Evolutionary conservation across 2,888 invertebrate genomes (phyloP).

Genomic region (Hoplodrina blanda): DNA sequence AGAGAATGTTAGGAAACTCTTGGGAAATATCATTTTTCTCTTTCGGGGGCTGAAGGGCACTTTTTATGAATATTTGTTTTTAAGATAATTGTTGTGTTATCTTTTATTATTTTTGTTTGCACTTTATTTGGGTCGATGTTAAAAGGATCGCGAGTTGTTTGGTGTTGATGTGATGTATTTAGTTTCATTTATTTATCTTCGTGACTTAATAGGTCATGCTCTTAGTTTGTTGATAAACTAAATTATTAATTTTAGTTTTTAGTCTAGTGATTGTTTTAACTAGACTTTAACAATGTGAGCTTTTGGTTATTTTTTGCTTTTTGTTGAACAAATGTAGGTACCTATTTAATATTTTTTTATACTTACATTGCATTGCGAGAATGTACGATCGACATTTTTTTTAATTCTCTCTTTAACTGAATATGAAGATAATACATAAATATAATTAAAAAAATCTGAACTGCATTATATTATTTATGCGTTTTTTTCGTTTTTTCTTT

Average conservation of each 20-base stretch:
- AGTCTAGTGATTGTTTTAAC: slow-evolving; percentile 8
- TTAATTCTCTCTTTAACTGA: too few relatives aligned
- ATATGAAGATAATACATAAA: too few relatives aligned
- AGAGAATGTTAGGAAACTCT: slow-evolving; percentile 86
- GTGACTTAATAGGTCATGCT: slow-evolving; percentile 58
- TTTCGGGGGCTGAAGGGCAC: slow-evolving; percentile 87
- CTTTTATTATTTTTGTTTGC: slow-evolving; percentile 76
- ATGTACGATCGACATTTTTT: too few relatives aligned
- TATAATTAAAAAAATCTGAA: too few relatives aligned
- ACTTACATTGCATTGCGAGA: not conserved
- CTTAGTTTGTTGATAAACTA: slow-evolving; percentile 50
- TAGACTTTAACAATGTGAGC: slow-evolving; percentile 4
- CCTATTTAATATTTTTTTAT: not conserved
- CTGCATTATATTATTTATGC: too few relatives aligned
- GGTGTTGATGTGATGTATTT: slow-evolving; percentile 48
- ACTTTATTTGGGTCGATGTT: slow-evolving; percentile 80
- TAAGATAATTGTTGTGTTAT: slow-evolving; percentile 68
- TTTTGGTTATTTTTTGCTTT: slow-evolving; percentile 13
- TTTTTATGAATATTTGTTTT: slow-evolving; percentile 85
- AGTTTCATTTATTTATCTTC: slow-evolving; percentile 56
- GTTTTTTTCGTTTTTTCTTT: not conserved
- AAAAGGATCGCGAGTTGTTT: slow-evolving; percentile 69
- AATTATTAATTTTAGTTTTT: slow-evolving; percentile 19
- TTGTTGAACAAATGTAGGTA: too few relatives aligned
- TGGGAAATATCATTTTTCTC: slow-evolving; percentile 90